Base-by-base conservation (phyloP, 2,888 invertebrate genomes). In the Melanchra persicariae region DNA sequence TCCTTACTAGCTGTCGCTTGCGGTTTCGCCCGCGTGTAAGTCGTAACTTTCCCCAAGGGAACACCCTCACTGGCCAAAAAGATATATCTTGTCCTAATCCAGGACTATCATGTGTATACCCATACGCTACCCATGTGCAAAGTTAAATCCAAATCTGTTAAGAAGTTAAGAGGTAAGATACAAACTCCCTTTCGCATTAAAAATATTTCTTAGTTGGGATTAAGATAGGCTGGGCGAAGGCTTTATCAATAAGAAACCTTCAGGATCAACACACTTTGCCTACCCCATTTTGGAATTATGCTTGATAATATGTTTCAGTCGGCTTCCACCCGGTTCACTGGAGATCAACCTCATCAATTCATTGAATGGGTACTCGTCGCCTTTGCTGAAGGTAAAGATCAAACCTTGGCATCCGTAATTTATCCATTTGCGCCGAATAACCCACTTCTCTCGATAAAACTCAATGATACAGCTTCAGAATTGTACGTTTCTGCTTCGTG, bases 391-490 rank as follows among this genome's bases (percentile, higher is more conserved):
- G 8, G 43, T 57, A 9, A 70, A 70, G 58, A 59, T 77, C 47
- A 59, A 47, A 43, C 81, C 63, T 81, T 76, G 54, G 37, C 43
- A 37, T 54, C 81, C 37, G 70, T 49, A 55, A 26, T 51, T 49
- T 49, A 57, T 77, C 51, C 40, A 22, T 81, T 77, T 60, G n/a
- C 81, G 59, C 59, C 45, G 45, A 63, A 69, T 76, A 60, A 63
- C 69, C 59, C 26, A 60, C 34, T 75, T 67, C 61, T 52, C 51
- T 49, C 49, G 22, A 60, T 74, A 54, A 74, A 71, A 40, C 47
- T 59, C 37, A 62, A 62, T 60, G 45, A 22, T 74, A 74, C 47
- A 40, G 8, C 34, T 65, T 61, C 8, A 22, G 17, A 30, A 7
- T 65, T 52, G 26, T 66, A 57, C 34, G 34, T 19, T 37, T 58